Base-by-base conservation (phyloP, 2,888 invertebrate species). In the Ectobius pallidus region DNA sequence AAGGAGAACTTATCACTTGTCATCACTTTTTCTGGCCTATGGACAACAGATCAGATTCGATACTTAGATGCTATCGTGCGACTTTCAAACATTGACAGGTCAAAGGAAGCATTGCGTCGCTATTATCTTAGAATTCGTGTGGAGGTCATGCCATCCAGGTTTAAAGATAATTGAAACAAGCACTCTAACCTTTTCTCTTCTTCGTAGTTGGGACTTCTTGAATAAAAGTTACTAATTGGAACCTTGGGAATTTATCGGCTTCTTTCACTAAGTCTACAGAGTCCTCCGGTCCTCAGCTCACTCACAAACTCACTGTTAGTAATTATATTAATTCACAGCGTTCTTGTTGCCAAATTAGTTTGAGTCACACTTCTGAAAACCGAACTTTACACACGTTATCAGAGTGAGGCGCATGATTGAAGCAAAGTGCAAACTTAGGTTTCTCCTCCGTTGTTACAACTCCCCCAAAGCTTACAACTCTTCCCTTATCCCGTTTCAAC, bases 361-460 rank as follows among this genome's bases (percentile, higher is more conserved):
- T 46, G 58, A 58, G 30, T 58, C 58, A 58, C 32, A 55, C 25
- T 25, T 58, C 16, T 25, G 32, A 32, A 30, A n/a, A 58, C 25
- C 30, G 27, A 58, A 30, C 1, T 30, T 58, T 30, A n/a, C n/a
- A 58, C 30, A 30, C 58, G 58, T 58, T 30, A 30, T 32, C n/a
- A n/a, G n/a, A n/a, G n/a, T n/a, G 30, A n/a, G 58, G 58, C 58
- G 30, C 58, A 30, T 4, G 58, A 58, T 58, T 58, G 58, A 58
- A 58, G 58, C n/a, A 30, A 30, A 30, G 58, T 58, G 58, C 58
- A 58, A 58, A 58, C 30, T 58, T 18, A 30, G 58, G 58, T 58
- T 32, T n/a, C 58, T 58, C 27, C 11, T 32, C 58, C 9, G n/a
- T 58, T 58, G 30, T 58, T 58, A 58, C 32, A 32, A n/a, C 58